phyloP scores from a whole-genome alignment of 2,888 invertebrate genomes.

The Andrena dorsata region DNA sequence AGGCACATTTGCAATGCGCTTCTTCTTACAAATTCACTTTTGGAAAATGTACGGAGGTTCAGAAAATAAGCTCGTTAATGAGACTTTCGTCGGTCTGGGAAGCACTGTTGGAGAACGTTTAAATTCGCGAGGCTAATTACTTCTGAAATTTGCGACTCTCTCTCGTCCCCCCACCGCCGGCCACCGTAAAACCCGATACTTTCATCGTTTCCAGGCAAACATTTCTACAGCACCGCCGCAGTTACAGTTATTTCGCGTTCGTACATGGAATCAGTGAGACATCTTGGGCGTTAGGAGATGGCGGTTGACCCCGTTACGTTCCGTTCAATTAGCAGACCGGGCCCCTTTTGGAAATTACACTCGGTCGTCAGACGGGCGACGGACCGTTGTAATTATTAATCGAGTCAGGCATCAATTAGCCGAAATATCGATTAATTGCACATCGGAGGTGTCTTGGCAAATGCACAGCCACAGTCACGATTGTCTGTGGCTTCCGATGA shows the following conservation, averaged over 20 bases:
- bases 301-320: not conserved
- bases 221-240: not conserved
- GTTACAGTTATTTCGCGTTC: not conserved
- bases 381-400: constrained; percentile 77
- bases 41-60: not conserved
- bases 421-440: constrained; percentile 76
- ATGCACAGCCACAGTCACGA: constrained; percentile 49
- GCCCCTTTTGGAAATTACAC: constrained; percentile 37
- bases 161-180: not conserved
- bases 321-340: constrained; percentile 31
- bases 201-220: not conserved
- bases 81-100: too few species aligned
- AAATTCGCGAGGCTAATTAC: constrained; percentile 2
- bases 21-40: not conserved
- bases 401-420: constrained; percentile 79
- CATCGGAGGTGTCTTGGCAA: constrained; percentile 69
- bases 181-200: not conserved
- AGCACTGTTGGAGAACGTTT: not conserved
- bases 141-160: constrained; percentile 11
- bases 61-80: not conserved
- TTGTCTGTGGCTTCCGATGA: constrained; percentile 75
- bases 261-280: not conserved
- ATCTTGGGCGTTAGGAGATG: not conserved
- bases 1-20: not conserved
- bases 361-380: constrained; percentile 33